Conservation (phyloP, 2,113 vertebrate species). For the Passer montanus region DNA sequence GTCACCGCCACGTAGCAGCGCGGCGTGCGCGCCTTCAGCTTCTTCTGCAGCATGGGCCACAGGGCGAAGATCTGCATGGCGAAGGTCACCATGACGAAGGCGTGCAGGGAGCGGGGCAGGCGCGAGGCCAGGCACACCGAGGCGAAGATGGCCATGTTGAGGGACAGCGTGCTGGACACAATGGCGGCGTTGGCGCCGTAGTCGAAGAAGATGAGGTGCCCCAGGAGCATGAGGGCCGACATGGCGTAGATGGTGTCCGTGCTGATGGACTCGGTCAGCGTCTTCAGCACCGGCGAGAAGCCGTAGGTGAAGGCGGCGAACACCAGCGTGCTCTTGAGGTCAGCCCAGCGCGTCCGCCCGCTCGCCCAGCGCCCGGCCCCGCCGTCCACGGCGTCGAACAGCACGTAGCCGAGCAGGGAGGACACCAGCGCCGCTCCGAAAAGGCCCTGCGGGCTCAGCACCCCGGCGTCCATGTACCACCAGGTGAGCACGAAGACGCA, state of each 20-base stretch:
- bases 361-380: slow-evolving; percentile 63
- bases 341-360: slow-evolving; percentile 81
- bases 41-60: slow-evolving; percentile 94
- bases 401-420: slow-evolving; percentile 84
- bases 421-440: slow-evolving; percentile 78
- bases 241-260: slow-evolving; percentile 97
- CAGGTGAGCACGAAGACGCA: slow-evolving; percentile 90
- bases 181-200: slow-evolving; percentile 88
- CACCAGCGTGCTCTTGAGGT: slow-evolving; percentile 89
- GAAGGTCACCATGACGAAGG: slow-evolving; percentile 92
- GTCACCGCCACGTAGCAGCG: slow-evolving; percentile 81
- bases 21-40: slow-evolving; percentile 79
- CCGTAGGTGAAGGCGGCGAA: slow-evolving; percentile 94
- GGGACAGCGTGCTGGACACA: slow-evolving; percentile 88
- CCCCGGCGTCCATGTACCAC: slow-evolving; percentile 93
- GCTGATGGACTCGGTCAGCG: slow-evolving; percentile 93
- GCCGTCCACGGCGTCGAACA: slow-evolving; percentile 80
- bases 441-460: slow-evolving; percentile 82
- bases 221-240: slow-evolving; percentile 92
- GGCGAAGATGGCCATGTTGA: slow-evolving; percentile 95
- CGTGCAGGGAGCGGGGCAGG: slow-evolving; percentile 87
- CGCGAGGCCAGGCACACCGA: slow-evolving; percentile 94
- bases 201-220: slow-evolving; percentile 92
- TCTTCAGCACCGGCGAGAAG: slow-evolving; percentile 93
- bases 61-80: slow-evolving; percentile 95